These are phyloP conservation scores for Sitta europaea DNA, from an alignment of 2,113 vertebrate genomes.

Conservation along the genomic window DNA sequence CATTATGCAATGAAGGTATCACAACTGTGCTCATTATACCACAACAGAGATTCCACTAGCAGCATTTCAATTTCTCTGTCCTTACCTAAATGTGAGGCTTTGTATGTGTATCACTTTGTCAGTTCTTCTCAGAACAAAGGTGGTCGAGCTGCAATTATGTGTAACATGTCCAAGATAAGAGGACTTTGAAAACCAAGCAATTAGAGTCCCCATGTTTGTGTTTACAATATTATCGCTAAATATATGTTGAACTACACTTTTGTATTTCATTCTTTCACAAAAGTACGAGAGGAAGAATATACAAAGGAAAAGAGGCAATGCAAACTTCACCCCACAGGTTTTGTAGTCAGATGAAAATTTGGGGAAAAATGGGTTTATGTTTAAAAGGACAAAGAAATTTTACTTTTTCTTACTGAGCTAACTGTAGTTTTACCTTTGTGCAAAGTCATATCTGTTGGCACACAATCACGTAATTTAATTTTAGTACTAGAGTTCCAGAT, in stretches of 20 bases:
- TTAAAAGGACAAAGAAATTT: background rate
- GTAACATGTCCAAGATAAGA: background rate
- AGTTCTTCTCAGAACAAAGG: background rate
- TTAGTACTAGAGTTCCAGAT: background rate
- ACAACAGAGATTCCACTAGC: background rate
- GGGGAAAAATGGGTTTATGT: background rate
- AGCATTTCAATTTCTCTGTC: background rate
- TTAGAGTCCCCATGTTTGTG: background rate
- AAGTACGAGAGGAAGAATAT: background rate
- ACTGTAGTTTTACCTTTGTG: constrained; percentile 4
- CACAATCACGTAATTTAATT: background rate
- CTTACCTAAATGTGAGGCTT: background rate
- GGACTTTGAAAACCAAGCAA: background rate
- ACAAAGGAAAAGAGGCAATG: background rate
- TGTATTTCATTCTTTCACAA: background rate
- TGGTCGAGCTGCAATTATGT: background rate
- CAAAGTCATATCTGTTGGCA: background rate
- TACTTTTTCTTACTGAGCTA: constrained; percentile 10
- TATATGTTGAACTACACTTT: background rate
- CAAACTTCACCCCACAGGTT: background rate
- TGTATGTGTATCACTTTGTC: background rate
- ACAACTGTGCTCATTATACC: background rate
- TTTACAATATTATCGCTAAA: background rate
- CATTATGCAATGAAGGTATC: background rate
- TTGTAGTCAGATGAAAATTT: background rate